Percentiles rank a stretch among this genome's conserved stretches.
Evolutionary conservation across 92 coral and sea anemone species (phyloP).

Genomic region (Porites evermanni): DNA sequence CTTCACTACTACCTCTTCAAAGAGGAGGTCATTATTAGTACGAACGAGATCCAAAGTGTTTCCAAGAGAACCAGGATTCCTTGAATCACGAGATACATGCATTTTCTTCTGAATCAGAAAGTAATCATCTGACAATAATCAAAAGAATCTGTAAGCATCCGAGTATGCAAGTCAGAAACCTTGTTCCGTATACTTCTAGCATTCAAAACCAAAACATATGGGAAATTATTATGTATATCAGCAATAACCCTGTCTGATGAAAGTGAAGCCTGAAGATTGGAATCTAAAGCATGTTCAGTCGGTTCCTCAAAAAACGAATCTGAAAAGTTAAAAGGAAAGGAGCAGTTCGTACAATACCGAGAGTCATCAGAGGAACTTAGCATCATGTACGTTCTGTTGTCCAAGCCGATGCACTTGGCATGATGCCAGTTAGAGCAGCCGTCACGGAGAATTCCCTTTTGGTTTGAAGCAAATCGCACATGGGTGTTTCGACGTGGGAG

Average conservation of each 20-base stretch:
- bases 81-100: slow-evolving; percentile 30
- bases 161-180: slow-evolving; percentile 43
- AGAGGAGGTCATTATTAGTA: not conserved
- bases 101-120: slow-evolving; percentile 41
- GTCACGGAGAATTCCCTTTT: slow-evolving; percentile 53
- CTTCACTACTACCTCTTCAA: not conserved
- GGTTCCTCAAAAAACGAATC: slow-evolving; percentile 55
- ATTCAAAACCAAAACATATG: slow-evolving; percentile 46
- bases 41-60: not conserved
- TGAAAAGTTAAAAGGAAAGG: slow-evolving; percentile 47
- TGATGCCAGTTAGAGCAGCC: slow-evolving; percentile 56
- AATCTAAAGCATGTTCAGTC: not conserved
- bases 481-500: too few species aligned
- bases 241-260: not conserved
- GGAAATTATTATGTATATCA: not conserved
- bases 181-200: slow-evolving; percentile 56
- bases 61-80: slow-evolving; percentile 8
- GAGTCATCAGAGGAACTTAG: slow-evolving; percentile 48
- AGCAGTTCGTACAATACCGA: slow-evolving; percentile 42
- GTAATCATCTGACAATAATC: slow-evolving; percentile 40
- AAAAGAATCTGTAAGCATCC: slow-evolving; percentile 40
- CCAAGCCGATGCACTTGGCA: slow-evolving; percentile 43
- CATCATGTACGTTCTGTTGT: slow-evolving; percentile 22
- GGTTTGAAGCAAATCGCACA: slow-evolving; percentile 37
- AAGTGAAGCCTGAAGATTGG: too few species aligned